Conservation (phyloP, 2,797 vertebrate species). For the Oreortyx pictus region DNA sequence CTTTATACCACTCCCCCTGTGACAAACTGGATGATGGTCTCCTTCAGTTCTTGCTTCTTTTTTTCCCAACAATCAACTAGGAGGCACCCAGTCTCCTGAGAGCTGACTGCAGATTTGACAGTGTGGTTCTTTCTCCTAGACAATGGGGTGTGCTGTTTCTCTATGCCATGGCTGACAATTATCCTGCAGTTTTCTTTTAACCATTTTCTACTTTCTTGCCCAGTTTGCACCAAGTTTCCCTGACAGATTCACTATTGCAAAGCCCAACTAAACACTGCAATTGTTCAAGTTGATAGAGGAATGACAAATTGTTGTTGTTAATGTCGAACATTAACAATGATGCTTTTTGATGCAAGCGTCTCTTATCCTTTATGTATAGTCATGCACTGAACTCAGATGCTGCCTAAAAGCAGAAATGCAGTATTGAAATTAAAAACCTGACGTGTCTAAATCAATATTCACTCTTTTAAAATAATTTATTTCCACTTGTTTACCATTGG, state of each 20-base stretch:
- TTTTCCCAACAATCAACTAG: not conserved
- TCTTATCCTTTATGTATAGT: not conserved
- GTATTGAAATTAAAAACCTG: not conserved
- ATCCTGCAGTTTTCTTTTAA: not conserved
- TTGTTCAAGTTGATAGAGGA: not conserved
- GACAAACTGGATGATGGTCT: not conserved
- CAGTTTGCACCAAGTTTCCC: not conserved
- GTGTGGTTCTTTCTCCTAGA: not conserved
- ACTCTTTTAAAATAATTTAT: not conserved
- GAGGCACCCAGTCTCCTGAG: not conserved
- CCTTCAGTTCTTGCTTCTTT: not conserved
- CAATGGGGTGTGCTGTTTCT: constrained; percentile 14
- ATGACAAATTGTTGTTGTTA: not conserved
- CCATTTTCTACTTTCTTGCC: not conserved
- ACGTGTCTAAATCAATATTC: not conserved
- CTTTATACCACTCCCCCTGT: not conserved
- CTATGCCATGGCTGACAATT: not conserved
- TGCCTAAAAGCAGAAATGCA: not conserved
- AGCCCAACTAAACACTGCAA: not conserved
- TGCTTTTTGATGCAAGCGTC: not conserved
- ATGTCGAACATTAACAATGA: not conserved
- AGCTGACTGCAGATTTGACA: not conserved
- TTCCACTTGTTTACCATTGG: not conserved
- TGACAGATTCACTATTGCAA: not conserved
- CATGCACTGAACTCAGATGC: accelerated